Base-by-base conservation (phyloP, 1,140 invertebrate genomes). In the Cydia fagiglandana region DNA sequence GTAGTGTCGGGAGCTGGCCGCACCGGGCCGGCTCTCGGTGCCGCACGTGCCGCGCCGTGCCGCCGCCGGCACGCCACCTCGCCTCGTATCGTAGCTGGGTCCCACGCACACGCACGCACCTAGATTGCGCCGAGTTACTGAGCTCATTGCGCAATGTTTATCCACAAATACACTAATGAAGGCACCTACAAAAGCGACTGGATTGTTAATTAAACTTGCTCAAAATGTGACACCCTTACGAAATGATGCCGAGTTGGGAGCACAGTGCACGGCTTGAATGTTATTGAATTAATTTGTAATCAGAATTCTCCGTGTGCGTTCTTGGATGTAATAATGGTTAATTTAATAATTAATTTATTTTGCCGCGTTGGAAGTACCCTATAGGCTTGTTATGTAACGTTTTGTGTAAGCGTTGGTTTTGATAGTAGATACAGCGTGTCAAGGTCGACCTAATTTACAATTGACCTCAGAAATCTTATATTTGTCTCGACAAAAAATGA, bases 141-240 rank as follows among this genome's bases (percentile, higher is more conserved):
- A 70, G 66, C 66, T 70, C 66, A 70, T 88, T 87, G 87, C 85
- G 83, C 85, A 84, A 86, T 91, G 88, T 91, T 93, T 93, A 91
- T 90, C 88, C 85, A 90, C 90, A 93, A 93, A 93, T 91, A 93
- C 87, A 91, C 91, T 93, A 93, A 93, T 92, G 91, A 93, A 93
- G 90, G 88, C 87, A 90, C 87, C 90, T 90, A 90, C 91, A 89
- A 90, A 93, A 91, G 89, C 91, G 85, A 90, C 88, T 92, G 91
- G 88, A 91, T 92, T 93, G 89, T 92, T 92, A 92, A 93, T 93
- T 93, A 91, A 93, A 93, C 89, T 91, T 88, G 88, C 88, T 91
- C 86, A 91, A 92, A 92, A 92, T 93, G 91, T 91, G 89, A 91
- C 89, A 93, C 88, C 90, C 90, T 90, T 90, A 90, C 88, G 83